Evolutionary conservation across 2,888 invertebrate genomes (phyloP).

Genomic region (Drosophila limbata): DNA sequence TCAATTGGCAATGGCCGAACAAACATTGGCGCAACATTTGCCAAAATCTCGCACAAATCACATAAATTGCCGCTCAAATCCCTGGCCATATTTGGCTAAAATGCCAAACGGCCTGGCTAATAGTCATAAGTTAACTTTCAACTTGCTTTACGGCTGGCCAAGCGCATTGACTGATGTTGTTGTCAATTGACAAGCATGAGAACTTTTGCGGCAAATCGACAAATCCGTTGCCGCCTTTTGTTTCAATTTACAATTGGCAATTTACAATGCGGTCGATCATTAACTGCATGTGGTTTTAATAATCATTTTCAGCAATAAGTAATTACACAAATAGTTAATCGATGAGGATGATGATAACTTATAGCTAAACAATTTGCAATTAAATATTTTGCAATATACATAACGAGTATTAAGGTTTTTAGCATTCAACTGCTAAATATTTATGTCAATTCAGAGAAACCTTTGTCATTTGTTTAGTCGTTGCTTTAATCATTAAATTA

Average conservation of each 20-base stretch:
- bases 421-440: conserved; percentile 52
- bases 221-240: conserved; percentile 58
- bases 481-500: conserved; percentile 18
- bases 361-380: conserved; percentile 43
- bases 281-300: conserved; percentile 54
- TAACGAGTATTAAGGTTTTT: conserved; percentile 10
- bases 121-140: conserved; percentile 67
- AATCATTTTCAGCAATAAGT: conserved; percentile 31
- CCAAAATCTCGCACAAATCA: conserved; percentile 77
- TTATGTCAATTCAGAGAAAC: conserved; percentile 40
- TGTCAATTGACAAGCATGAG: conserved; percentile 74
- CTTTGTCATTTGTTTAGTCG: conserved; percentile 18
- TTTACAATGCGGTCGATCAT: conserved; percentile 43
- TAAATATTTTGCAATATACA: conserved; percentile 50
- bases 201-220: conserved; percentile 62
- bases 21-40: conserved; percentile 65
- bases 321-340: conserved; percentile 60
- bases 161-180: conserved; percentile 35
- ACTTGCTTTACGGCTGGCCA: conserved; percentile 42
- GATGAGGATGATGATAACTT: conserved; percentile 45
- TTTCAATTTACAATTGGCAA: conserved; percentile 20
- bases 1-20: conserved; percentile 23
- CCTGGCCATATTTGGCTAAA: conserved; percentile 76
- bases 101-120: conserved; percentile 75
- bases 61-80: conserved; percentile 76